Evolutionary conservation across 64 coral and sea anemone species (phyloP), one percentile per base, ranked within the genome.

Genomic region (Porites lutea): DNA sequence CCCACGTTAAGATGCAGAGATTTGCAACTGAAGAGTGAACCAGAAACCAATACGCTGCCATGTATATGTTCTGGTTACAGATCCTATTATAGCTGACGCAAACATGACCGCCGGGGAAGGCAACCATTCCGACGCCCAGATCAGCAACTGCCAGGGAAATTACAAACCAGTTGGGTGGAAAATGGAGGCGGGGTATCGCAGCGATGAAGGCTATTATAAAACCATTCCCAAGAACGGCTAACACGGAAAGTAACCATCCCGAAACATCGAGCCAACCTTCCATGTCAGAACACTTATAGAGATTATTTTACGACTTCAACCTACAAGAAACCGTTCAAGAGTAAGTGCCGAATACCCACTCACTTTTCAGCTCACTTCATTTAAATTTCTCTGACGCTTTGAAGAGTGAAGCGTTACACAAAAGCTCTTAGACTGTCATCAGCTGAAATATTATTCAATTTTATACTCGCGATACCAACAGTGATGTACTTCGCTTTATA

Each of bases 151-250:
- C 74, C 50, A 77, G n/a, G 49, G 74, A 77, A 15, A 77, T 15
- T 16, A 77, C 74, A 22, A 87, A 87, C 84, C 84, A 87, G 8
- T 87, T 87, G 8, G 84, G 48, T 5, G 84, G 65, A 22, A 21
- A 72, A 44, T 73, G 84, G 15, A 87, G 84, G 8, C 71, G 67
- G 11, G 15, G 51, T 43, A 14, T 18, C 44, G 13, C 58, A 18
- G 48, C 23, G 9, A 87, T 53, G 6, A 87, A 68, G n/a, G 73
- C 22, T 6, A 87, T 23, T 13, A 87, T 68, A 16, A 72, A 55
- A 19, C 48, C 51, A 43, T 87, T 87, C 18, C 84, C 84, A n/a
- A 53, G 16, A 23, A 43, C 51, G 18, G 84, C 22, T n/a, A 37
- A 2, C 10, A 52, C 21, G 49, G 67, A 52, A 37, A 87, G 51